Percentiles rank a stretch among this genome's conserved stretches.
Conservation (phyloP, 2,113 vertebrate genomes). For the Balaenoptera acutorostrata region DNA sequence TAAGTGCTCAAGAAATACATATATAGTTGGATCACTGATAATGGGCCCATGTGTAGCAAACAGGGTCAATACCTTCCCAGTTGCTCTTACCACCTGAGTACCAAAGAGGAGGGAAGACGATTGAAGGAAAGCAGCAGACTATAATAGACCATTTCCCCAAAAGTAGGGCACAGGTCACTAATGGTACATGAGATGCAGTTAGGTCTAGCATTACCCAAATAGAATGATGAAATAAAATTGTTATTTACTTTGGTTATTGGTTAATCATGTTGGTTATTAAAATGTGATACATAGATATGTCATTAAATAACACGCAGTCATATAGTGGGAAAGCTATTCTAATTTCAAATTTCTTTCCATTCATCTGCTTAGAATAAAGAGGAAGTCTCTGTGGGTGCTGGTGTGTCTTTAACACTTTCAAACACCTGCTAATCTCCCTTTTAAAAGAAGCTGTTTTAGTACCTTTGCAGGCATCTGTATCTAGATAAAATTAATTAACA, state of each 20-base stretch:
- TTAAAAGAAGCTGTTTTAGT: neutral
- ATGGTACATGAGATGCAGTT: neutral
- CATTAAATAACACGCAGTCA: neutral
- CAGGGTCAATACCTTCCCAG: neutral
- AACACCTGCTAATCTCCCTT: neutral
- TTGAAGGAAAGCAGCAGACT: neutral
- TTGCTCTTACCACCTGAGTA: neutral
- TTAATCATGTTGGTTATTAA: neutral
- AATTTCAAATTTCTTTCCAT: neutral
- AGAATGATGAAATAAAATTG: neutral
- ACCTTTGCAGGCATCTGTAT: neutral
- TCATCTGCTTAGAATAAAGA: neutral
- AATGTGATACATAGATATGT: neutral
- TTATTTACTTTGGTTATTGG: neutral
- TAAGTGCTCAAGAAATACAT: neutral
- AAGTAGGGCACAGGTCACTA: neutral
- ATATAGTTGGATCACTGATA: neutral
- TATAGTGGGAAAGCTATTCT: neutral
- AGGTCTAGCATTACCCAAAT: neutral
- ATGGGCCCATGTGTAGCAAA: neutral
- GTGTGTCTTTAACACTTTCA: neutral
- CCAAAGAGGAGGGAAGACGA: neutral
- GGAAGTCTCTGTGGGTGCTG: neutral
- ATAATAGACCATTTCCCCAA: neutral
- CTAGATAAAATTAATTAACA: neutral